phyloP scores from a whole-genome alignment of 2,888 invertebrate species.

The Drosophila multiciliata region DNA sequence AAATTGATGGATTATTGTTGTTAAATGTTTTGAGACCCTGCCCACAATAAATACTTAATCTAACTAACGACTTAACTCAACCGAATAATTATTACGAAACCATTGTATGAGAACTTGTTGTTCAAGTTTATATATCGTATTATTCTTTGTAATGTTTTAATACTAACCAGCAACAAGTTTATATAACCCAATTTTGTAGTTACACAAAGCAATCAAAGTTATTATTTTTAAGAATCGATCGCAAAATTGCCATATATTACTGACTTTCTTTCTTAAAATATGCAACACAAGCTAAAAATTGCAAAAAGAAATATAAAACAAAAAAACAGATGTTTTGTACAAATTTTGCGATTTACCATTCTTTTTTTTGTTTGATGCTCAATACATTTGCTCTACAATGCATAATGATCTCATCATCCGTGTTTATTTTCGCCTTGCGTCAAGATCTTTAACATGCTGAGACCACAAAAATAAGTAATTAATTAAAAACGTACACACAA shows the following conservation, averaged over 20 bases:
- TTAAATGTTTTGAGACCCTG: slow-evolving; percentile 62
- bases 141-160: slow-evolving; percentile 39
- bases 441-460: slow-evolving; percentile 57
- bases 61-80: slow-evolving; percentile 29
- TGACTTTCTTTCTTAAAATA: slow-evolving; percentile 66
- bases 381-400: slow-evolving; percentile 65
- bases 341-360: slow-evolving; percentile 24
- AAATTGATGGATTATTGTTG: slow-evolving; percentile 79
- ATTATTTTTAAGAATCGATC: slow-evolving; percentile 59
- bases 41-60: slow-evolving; percentile 29
- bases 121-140: slow-evolving; percentile 33
- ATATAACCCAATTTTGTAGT: slow-evolving; percentile 34
- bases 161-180: slow-evolving; percentile 42
- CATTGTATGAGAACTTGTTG: slow-evolving; percentile 21
- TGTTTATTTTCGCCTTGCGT: slow-evolving; percentile 85
- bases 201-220: slow-evolving; percentile 24
- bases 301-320: slow-evolving; percentile 24
- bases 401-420: slow-evolving; percentile 85
- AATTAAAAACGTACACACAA: slow-evolving; percentile 32
- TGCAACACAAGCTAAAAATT: slow-evolving; percentile 21
- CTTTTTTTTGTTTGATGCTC: slow-evolving; percentile 50
- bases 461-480: slow-evolving; percentile 48
- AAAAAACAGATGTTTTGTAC: slow-evolving; percentile 33
- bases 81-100: slow-evolving; percentile 21
- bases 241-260: slow-evolving; percentile 66